Percentiles rank a stretch among this genome's conserved stretches.
Conservation (phyloP, 2,888 invertebrate species). For the Spisula solida region DNA sequence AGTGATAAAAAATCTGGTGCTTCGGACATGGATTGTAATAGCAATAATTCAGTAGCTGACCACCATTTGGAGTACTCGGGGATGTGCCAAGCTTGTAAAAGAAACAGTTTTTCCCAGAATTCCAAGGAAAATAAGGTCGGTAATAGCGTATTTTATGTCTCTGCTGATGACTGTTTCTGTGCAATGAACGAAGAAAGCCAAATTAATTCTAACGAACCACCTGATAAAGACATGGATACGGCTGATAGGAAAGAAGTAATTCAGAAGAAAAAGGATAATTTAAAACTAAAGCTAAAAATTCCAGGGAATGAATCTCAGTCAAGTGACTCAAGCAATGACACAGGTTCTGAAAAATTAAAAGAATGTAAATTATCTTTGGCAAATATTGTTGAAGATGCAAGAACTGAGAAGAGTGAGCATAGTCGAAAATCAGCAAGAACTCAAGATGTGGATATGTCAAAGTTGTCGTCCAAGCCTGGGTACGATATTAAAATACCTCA, state of each 20-base stretch:
- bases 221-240: background rate
- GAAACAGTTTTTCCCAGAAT: constrained; percentile 36
- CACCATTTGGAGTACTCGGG: background rate
- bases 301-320: constrained; percentile 42
- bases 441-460: background rate
- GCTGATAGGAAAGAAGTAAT: constrained; percentile 30
- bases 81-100: constrained; percentile 50
- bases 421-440: constrained; percentile 60
- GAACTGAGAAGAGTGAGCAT: constrained; percentile 74
- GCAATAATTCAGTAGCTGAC: constrained; percentile 29
- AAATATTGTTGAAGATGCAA: constrained; percentile 73
- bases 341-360: constrained; percentile 4
- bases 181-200: constrained; percentile 50
- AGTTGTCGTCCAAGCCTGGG: background rate
- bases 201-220: constrained; percentile 17
- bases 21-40: constrained; percentile 45
- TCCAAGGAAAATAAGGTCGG: constrained; percentile 49
- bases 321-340: constrained; percentile 27
- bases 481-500: constrained; percentile 42
- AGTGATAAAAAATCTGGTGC: constrained; percentile 4
- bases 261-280: constrained; percentile 52
- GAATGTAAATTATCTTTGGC: constrained; percentile 76
- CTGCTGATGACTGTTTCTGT: constrained; percentile 49
- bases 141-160: constrained; percentile 69
- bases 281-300: constrained; percentile 53